Base-by-base conservation (phyloP, 2,888 invertebrate genomes). In the Lumbricus terrestris region DNA sequence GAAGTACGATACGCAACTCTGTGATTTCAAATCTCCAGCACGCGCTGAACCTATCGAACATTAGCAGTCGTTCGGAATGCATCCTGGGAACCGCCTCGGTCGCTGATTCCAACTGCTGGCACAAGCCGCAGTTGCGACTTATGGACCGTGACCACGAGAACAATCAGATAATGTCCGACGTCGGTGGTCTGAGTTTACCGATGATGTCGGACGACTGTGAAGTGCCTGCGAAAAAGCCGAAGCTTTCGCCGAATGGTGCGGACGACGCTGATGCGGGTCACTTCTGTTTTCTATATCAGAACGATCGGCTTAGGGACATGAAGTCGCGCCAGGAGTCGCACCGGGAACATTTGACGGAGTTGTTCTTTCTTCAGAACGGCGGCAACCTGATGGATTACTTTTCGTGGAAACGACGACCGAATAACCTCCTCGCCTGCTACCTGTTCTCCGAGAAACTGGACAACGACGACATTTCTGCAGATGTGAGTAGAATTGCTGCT, bases 381-480 rank as follows among this genome's bases (percentile, higher is more conserved):
- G 97, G 97, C 92, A 97, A 97, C 95, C 96, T 98, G 96, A 97
- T 97, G 96, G 98, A 98, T 95, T 97, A 97, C 95, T 96, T 96
- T 93, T 96, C 96, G 93, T 98, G 97, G 97, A 97, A 97, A 93
- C 97, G 97, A 95, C 96, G 97, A 93, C 97, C 97, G 92, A 93
- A 83, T 29, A 88, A 88, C n/a, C 88, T 90, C 82, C 89, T 91
- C n/a, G 40, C 33, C 15, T 85, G 88, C 33, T 91, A 82, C 40
- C 82, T 91, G 8, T 83, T 47, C 69, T 42, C 90, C 20, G 90
- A 90, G 69, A 37, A 47, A 38, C 35, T 90, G 37, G 88, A 89
- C 82, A 47, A 85, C 20, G 89, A 40, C 69, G 89, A 42, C 6
- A 83, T 83, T 38, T 37, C 35, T 83, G 23, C 15, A 13, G 34